Evolutionary conservation across 2,113 vertebrate genomes (phyloP).

Genomic region (Nymphicus hollandicus): DNA sequence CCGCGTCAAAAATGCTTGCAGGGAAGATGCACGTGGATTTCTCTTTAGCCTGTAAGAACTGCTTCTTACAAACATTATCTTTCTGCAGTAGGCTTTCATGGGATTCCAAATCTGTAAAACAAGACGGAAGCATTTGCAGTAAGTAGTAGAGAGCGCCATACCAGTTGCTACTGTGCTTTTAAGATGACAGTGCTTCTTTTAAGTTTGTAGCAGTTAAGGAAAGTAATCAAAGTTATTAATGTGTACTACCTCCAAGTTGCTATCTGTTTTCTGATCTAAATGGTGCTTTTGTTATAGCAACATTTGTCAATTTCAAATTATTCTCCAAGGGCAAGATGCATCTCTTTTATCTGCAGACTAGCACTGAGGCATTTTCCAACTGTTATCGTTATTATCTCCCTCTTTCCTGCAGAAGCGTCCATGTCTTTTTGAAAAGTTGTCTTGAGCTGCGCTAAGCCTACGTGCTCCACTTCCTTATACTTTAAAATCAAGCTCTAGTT

Average conservation of each 20-base stretch:
- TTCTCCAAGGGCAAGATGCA: background rate
- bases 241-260: background rate
- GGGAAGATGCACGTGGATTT: background rate
- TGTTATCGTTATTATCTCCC: background rate
- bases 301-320: slow-evolving; percentile 52
- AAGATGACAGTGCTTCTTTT: slow-evolving; percentile 32
- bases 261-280: slow-evolving; percentile 49
- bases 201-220: background rate
- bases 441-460: background rate
- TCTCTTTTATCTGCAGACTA: background rate
- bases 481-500: background rate
- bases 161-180: background rate
- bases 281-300: background rate
- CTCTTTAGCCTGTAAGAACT: background rate
- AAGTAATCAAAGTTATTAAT: slow-evolving; percentile 33
- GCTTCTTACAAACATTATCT: background rate
- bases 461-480: background rate
- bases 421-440: background rate
- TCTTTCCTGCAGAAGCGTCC: background rate
- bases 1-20: background rate
- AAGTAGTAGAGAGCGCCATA: background rate
- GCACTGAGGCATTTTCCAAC: background rate
- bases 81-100: background rate
- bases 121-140: background rate
- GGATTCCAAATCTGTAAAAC: background rate